Percentiles rank a stretch among this genome's conserved stretches.
These are phyloP conservation scores for Carcharodon carcharias DNA, from an alignment of 2,797 vertebrate species.

Conservation along the genomic window DNA sequence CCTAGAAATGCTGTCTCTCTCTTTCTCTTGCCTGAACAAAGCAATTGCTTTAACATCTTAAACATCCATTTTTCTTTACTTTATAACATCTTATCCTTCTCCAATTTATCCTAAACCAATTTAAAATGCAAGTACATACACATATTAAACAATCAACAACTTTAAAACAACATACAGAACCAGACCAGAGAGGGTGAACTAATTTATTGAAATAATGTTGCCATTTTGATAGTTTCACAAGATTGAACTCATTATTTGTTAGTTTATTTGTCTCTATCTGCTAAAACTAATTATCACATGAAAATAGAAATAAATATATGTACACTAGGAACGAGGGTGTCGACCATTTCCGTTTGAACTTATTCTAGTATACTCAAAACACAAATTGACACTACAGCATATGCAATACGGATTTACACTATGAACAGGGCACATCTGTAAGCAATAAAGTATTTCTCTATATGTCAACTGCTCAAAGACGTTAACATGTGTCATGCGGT, in stretches of 20 bases:
- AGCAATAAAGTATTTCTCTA: not conserved
- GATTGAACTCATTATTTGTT: not conserved
- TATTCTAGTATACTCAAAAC: not conserved
- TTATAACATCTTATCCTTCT: no score
- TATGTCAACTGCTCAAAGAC: not conserved
- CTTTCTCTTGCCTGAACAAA: no score
- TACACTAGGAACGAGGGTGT: not conserved
- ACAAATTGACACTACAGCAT: not conserved
- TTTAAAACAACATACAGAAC: no score
- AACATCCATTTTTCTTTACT: no score
- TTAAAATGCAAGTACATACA: no score
- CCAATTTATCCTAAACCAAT: no score
- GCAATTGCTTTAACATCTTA: no score
- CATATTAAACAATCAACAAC: no score
- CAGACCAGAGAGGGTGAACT: no score
- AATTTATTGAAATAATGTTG: not conserved
- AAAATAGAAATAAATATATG: not conserved
- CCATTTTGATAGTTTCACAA: not conserved
- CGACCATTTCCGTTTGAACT: not conserved
- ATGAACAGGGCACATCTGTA: not conserved
- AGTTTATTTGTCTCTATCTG: not conserved
- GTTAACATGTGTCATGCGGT: no score
- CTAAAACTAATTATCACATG: not conserved
- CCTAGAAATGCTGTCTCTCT: no score
- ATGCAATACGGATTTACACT: not conserved